Conservation (phyloP, 2,113 vertebrate genomes). For the Sterrhoptilus dennistouni region DNA sequence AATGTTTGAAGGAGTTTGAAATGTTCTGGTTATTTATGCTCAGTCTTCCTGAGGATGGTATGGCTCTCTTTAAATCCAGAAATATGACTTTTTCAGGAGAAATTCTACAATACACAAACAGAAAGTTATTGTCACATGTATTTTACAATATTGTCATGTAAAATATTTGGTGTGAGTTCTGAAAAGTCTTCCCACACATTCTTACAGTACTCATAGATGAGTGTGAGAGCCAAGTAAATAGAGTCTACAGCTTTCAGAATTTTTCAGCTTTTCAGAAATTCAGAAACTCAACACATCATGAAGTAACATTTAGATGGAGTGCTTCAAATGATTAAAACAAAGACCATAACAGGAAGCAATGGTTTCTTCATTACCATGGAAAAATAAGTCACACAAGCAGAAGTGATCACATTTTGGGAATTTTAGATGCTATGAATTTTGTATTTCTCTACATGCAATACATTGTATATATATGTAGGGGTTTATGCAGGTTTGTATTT, state of each 20-base stretch:
- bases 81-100: neutral
- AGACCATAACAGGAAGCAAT: neutral
- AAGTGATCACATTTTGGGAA: neutral
- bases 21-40: neutral
- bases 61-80: neutral
- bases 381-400: neutral
- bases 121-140: neutral
- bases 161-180: neutral
- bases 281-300: neutral
- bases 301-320: neutral
- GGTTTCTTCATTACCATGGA: neutral
- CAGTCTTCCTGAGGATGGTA: neutral
- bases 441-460: neutral
- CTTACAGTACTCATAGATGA: neutral
- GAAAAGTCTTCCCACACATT: neutral
- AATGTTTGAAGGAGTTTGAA: neutral
- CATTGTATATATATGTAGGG: rapidly evolving
- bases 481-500: neutral
- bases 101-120: neutral
- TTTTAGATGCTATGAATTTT: neutral
- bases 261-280: neutral
- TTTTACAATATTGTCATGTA: neutral
- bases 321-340: neutral
- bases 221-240: neutral
- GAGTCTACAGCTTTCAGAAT: neutral